phyloP scores from a whole-genome alignment of 1,140 invertebrate species.

The Agrypnia vestita region DNA sequence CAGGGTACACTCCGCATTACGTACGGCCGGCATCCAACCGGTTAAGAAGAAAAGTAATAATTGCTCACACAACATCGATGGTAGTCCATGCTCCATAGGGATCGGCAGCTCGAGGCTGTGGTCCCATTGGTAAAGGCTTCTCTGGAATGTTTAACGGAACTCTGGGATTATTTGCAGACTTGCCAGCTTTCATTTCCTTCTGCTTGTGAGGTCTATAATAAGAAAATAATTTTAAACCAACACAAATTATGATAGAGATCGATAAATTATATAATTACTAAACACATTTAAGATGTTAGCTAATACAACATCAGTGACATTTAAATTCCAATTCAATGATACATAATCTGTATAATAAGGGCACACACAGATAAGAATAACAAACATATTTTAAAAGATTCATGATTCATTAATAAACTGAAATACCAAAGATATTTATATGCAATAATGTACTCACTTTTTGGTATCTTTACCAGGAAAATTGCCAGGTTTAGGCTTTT shows the following conservation, averaged over 20 bases:
- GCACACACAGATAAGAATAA: too few relatives aligned
- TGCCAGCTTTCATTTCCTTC: constrained; percentile 65
- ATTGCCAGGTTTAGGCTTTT: constrained; percentile 16
- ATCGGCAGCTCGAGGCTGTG: constrained; percentile 71
- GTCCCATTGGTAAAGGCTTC: constrained; percentile 59
- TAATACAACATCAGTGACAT: not conserved
- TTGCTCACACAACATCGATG: constrained; percentile 72
- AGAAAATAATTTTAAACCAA: constrained; percentile 39
- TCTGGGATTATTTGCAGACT: constrained; percentile 65
- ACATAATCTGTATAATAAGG: too few relatives aligned
- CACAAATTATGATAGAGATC: too few relatives aligned
- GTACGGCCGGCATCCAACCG: too few relatives aligned
- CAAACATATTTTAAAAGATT: too few relatives aligned
- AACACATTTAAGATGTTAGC: not conserved
- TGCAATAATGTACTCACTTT: constrained; percentile 56
- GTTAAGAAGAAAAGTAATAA: too few relatives aligned
- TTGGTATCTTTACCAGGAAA: constrained; percentile 66
- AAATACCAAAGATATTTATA: not conserved
- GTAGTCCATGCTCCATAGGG: constrained; percentile 80
- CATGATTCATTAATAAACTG: too few relatives aligned
- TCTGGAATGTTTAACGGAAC: not conserved
- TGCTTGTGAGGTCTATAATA: constrained; percentile 65
- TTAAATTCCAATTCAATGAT: too few relatives aligned
- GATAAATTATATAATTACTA: too few relatives aligned
- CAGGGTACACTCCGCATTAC: too few relatives aligned